Conservation (phyloP, 2,113 vertebrate genomes). For the Ptychochromis oligacanthus region DNA sequence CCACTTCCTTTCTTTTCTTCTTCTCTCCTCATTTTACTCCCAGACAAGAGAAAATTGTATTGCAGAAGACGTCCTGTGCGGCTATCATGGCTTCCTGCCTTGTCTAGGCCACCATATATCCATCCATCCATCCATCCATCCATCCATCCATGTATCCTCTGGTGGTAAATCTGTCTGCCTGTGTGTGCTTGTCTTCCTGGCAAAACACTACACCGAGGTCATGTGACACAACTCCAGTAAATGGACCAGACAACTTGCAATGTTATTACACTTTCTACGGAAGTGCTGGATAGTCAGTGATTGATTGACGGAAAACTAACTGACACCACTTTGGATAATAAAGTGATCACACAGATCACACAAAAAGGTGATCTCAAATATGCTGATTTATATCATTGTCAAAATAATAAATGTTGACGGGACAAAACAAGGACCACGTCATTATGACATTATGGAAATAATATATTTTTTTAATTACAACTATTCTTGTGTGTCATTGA, state of each 20-base stretch:
- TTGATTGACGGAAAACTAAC: background rate
- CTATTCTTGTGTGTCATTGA: background rate
- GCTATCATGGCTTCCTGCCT: background rate
- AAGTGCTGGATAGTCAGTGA: background rate
- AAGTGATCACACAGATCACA: background rate
- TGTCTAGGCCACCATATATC: background rate
- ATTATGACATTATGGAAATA: background rate
- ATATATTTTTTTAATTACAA: background rate
- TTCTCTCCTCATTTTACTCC: conserved; percentile 7
- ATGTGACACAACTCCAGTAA: background rate
- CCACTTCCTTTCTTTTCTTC: background rate
- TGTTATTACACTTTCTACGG: background rate
- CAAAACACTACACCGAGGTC: background rate
- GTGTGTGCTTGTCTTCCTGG: background rate
- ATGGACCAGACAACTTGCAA: background rate
- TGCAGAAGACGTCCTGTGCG: background rate
- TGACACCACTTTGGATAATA: background rate
- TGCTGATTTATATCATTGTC: background rate
- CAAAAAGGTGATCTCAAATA: background rate
- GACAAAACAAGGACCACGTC: background rate
- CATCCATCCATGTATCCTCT: too few species aligned
- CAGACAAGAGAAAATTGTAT: conserved; percentile 23
- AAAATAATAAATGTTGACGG: too few species aligned
- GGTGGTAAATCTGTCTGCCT: background rate
- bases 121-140: too few species aligned